Percentiles rank a stretch among this genome's conserved stretches.
Evolutionary conservation across 2,113 vertebrate species (phyloP).

Genomic region (Oriolus oriolus): DNA sequence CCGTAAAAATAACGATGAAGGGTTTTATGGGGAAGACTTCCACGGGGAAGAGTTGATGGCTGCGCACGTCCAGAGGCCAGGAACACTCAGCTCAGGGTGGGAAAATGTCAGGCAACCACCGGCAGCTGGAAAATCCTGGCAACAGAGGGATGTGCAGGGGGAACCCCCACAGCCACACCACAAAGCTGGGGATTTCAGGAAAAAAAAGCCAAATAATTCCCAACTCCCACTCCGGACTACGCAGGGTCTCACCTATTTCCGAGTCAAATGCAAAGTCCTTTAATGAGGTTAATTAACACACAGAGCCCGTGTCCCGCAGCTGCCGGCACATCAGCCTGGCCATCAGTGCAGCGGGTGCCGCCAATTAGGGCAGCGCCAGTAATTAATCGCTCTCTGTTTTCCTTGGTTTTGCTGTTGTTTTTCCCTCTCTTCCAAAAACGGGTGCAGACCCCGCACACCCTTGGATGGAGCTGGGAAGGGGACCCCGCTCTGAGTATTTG

Average conservation of each 20-base stretch:
- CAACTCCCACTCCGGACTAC: accelerated
- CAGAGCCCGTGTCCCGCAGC: neutral
- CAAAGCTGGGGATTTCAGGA: neutral
- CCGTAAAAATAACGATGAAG: neutral
- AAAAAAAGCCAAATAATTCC: neutral
- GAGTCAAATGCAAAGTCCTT: neutral
- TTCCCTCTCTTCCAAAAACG: neutral
- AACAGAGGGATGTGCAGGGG: neutral
- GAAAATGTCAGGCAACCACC: neutral
- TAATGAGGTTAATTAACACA: neutral
- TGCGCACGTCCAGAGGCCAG: neutral
- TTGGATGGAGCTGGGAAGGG: neutral
- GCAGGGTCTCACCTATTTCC: neutral
- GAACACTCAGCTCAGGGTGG: neutral
- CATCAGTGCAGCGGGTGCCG: neutral
- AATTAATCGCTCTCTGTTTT: neutral
- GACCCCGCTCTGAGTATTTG: accelerated
- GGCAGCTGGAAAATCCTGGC: neutral
- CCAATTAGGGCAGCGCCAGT: neutral
- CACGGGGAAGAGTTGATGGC: neutral
- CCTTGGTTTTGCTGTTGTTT: neutral
- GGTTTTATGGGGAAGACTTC: neutral
- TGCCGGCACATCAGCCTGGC: neutral
- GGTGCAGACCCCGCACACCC: neutral
- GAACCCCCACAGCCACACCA: accelerated